Percentiles rank a stretch among this genome's conserved stretches.
Evolutionary conservation across 2,113 vertebrate genomes (phyloP).

Genomic region (Pardalotus punctatus): DNA sequence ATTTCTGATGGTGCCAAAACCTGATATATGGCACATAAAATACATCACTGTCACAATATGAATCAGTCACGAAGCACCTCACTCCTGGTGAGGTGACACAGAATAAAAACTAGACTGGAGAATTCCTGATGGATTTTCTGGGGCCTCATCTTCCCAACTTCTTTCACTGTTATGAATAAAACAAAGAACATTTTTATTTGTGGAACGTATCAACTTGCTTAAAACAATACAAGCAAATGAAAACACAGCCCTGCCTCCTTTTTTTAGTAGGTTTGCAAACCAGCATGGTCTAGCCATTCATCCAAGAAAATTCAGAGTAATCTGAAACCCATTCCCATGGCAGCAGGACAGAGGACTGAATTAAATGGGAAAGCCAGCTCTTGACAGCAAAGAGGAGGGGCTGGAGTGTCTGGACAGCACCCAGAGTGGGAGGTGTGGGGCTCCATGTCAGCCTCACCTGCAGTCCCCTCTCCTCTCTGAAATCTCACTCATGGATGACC

Average conservation of each 20-base stretch:
- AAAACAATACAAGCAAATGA: constrained; percentile 19
- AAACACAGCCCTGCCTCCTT: background rate
- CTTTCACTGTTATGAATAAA: background rate
- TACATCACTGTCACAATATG: background rate
- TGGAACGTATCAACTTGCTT: background rate
- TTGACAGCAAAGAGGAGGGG: background rate
- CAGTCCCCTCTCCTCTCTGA: background rate
- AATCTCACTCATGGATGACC: background rate
- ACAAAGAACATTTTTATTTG: background rate
- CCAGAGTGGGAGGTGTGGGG: background rate
- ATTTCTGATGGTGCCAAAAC: background rate
- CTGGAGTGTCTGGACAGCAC: background rate
- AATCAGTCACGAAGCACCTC: background rate
- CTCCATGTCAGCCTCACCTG: background rate
- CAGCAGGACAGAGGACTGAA: background rate
- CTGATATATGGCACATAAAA: background rate
- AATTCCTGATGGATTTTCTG: background rate
- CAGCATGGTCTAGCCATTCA: background rate
- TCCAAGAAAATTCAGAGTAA: background rate
- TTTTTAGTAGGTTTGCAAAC: constrained; percentile 9
- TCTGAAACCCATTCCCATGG: background rate
- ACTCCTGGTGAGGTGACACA: background rate
- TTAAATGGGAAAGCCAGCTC: background rate
- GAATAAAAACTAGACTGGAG: background rate
- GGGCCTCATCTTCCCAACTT: background rate